A percentile compares a stretch with the other conserved stretches of the same genome.
Conservation (phyloP, 2,888 invertebrate genomes). For the Andrena praecox region DNA sequence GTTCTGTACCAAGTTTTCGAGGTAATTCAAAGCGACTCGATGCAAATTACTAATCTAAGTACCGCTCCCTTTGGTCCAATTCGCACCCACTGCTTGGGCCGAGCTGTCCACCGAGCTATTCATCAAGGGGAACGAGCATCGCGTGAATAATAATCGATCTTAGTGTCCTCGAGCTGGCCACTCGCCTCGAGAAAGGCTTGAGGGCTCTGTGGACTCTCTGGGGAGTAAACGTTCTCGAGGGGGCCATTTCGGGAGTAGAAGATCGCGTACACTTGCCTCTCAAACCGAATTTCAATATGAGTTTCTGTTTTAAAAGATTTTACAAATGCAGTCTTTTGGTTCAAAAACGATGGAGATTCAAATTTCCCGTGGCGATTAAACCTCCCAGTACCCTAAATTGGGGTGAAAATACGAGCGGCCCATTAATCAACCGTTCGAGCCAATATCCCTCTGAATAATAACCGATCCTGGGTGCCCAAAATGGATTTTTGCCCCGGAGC, state of each 20-base stretch:
- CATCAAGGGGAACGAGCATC: conserved; percentile 61
- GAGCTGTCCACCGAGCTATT: conserved; percentile 44
- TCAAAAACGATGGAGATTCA: not conserved
- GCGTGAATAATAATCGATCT: conserved; percentile 59
- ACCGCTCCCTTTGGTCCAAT: conserved; percentile 31
- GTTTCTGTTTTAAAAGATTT: not conserved
- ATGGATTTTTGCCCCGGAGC: conserved; percentile 60
- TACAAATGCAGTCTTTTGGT: too few species aligned
- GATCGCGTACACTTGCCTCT: not conserved
- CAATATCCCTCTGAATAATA: conserved; percentile 63
- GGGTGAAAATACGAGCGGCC: conserved; percentile 47
- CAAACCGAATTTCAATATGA: not conserved
- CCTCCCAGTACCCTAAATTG: conserved; percentile 8
- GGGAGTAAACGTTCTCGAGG: conserved; percentile 6
- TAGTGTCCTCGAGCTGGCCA: conserved; percentile 15
- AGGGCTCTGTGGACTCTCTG: not conserved
- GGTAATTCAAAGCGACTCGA: too few species aligned
- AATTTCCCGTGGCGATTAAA: conserved; percentile 22
- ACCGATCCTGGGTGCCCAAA: conserved; percentile 50
- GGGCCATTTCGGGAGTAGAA: not conserved
- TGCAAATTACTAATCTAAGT: too few species aligned
- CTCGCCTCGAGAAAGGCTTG: conserved; percentile 3
- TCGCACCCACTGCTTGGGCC: conserved; percentile 25
- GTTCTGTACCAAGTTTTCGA: too few species aligned
- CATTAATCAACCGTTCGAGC: conserved; percentile 62